Base-by-base conservation (phyloP, 2,888 invertebrate genomes). In the Lamellibrachia columna region DNA sequence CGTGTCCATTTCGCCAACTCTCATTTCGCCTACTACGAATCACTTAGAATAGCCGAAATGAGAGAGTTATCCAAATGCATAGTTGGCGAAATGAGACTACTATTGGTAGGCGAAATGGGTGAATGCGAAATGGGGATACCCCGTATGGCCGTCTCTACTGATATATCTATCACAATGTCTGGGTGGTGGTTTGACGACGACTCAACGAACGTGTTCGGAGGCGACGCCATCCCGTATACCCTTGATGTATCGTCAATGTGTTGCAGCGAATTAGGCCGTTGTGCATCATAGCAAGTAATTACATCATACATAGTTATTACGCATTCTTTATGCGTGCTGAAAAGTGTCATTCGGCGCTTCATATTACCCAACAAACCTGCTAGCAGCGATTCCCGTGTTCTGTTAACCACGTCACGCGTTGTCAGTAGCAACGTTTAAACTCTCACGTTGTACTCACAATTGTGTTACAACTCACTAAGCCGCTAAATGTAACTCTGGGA, bases 351-450 rank as follows among this genome's bases (percentile, higher is more conserved):
- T 75, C 75, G 75, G 75, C 15, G 75, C n/a, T 15, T 6, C 75
- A 15, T 75, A 75, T 15, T 22, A 22, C n/a, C 22, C 75, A 22
- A 75, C 75, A 15, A n/a, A 11, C 0, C 75, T 22, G 75, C 22
- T 15, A 15, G 22, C 75, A 22, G 75, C 22, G 22, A 22, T 22
- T 75, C 75, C 22, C 75, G 75, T 75, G 15, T 75, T 75, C 75
- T 15, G 75, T 75, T 75, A 75, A 75, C 75, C 6, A 75, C 6
- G 22, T 75, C 15, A 75, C 75, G 2, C 22, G 75, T 75, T 75
- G 75, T 75, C 75, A 75, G 15, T 75, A n/a, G 75, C 75, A 75
- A 75, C 75, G 75, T 75, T 75, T 75, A 75, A 22, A 75, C 75
- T 75, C 15, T n/a, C 22, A 2, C 75, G n/a, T 75, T n/a, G 22